Evolutionary conservation across 1,140 invertebrate species (phyloP).

Genomic region (Vanessa tameamea): DNA sequence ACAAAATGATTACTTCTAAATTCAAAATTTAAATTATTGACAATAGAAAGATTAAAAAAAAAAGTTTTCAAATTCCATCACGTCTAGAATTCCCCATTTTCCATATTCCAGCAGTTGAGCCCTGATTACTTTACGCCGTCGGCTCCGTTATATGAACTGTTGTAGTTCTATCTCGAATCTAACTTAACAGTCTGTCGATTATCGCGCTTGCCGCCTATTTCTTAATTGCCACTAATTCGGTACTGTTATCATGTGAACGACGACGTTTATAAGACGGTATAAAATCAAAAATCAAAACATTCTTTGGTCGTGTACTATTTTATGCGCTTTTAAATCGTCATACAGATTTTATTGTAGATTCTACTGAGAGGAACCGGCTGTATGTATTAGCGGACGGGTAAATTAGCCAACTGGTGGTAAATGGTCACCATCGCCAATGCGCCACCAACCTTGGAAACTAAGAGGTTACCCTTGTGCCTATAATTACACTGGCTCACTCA

Average conservation of each 20-base stretch:
- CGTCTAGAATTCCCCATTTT: neutral
- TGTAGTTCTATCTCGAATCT: neutral
- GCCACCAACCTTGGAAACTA: too few species aligned
- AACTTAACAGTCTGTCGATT: neutral
- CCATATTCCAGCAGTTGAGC: neutral
- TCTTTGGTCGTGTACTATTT: too few species aligned
- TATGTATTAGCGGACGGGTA: too few species aligned
- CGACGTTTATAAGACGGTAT: too few species aligned
- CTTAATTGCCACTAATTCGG: slow-evolving; percentile 8
- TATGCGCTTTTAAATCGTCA: too few species aligned
- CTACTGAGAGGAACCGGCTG: too few species aligned
- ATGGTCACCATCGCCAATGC: too few species aligned
- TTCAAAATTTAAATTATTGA: neutral
- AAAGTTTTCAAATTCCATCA: neutral
- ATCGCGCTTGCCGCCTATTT: slow-evolving; percentile 3
- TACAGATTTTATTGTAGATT: too few species aligned
- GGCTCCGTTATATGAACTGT: neutral
- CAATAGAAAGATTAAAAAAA: neutral
- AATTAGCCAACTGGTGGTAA: too few species aligned
- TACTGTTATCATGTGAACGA: neutral
- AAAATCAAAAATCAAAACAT: too few species aligned
- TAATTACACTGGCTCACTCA: too few species aligned
- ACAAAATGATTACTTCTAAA: neutral
- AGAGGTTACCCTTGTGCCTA: too few species aligned
- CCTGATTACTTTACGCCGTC: neutral